Conservation (phyloP, 2,113 vertebrate genomes). For the Vulpes vulpes region DNA sequence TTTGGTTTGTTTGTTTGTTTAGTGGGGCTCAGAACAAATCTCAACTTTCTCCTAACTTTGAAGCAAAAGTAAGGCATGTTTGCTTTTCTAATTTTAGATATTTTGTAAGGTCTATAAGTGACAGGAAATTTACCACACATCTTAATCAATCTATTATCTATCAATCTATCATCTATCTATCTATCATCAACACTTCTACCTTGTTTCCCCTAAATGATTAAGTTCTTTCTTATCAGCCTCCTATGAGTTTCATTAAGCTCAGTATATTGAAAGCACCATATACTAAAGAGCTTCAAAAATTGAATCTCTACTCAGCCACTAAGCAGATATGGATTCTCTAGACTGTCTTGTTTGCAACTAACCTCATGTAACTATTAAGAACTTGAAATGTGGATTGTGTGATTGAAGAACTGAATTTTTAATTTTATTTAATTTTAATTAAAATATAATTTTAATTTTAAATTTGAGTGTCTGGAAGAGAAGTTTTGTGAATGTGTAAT, state of each 20-base stretch:
- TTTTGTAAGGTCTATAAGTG: not conserved
- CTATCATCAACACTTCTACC: not conserved
- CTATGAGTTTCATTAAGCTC: not conserved
- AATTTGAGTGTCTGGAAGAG: not conserved
- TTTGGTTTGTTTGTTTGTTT: not conserved
- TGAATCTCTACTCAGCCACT: not conserved
- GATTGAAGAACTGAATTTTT: not conserved
- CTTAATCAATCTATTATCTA: not conserved
- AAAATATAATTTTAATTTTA: not conserved
- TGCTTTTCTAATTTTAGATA: not conserved
- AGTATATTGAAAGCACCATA: not conserved
- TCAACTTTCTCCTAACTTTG: not conserved
- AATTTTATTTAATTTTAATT: constrained; percentile 1
- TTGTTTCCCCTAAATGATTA: not conserved
- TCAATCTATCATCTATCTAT: not conserved
- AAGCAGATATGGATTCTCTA: not conserved
- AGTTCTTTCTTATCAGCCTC: not conserved
- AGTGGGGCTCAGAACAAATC: not conserved
- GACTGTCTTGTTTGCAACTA: not conserved
- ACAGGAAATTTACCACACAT: not conserved
- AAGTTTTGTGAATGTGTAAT: constrained; percentile 1
- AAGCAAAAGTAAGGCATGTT: not conserved
- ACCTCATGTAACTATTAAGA: not conserved
- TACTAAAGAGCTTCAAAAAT: not conserved
- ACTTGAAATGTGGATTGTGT: not conserved